Evolutionary conservation across 2,888 invertebrate genomes (phyloP).

Genomic region (Tetropium fuscum): DNA sequence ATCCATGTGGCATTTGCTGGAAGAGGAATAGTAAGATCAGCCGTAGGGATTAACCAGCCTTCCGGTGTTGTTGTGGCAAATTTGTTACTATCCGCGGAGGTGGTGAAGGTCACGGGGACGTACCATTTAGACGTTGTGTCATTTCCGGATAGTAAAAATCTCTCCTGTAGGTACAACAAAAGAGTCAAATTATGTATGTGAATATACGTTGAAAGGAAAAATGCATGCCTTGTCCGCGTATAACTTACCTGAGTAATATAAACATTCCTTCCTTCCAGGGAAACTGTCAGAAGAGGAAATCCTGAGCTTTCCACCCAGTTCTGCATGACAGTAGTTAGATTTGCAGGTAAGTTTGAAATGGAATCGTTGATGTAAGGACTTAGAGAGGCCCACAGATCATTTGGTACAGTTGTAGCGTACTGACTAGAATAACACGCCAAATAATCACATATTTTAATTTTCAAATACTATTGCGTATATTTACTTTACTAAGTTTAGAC

Average conservation of each 20-base stretch:
- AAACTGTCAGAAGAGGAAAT: constrained; percentile 41
- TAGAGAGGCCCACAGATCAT: constrained; percentile 5
- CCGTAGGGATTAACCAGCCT: constrained; percentile 65
- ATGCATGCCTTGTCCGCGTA: neutral
- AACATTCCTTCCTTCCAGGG: constrained; percentile 12
- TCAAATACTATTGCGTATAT: no score
- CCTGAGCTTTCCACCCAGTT: constrained; percentile 44
- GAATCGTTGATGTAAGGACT: neutral
- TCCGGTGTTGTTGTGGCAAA: constrained; percentile 68
- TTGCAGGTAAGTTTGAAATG: constrained; percentile 13
- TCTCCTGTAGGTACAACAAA: constrained; percentile 34
- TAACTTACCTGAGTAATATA: constrained; percentile 32
- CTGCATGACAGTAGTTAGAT: constrained; percentile 37
- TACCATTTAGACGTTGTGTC: constrained; percentile 61
- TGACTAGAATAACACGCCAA: neutral
- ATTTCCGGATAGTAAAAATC: constrained; percentile 27
- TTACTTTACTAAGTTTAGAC: no score
- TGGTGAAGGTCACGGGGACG: constrained; percentile 69
- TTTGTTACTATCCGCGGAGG: constrained; percentile 52
- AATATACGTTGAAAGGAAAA: no score
- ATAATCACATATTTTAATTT: no score
- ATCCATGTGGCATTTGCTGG: constrained; percentile 66
- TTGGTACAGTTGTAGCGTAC: constrained; percentile 1
- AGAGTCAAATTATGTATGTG: neutral
- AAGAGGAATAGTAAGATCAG: constrained; percentile 34